These are phyloP conservation scores for Dinomys branickii DNA, from an alignment of 2,113 vertebrate species.

Conservation along the genomic window DNA sequence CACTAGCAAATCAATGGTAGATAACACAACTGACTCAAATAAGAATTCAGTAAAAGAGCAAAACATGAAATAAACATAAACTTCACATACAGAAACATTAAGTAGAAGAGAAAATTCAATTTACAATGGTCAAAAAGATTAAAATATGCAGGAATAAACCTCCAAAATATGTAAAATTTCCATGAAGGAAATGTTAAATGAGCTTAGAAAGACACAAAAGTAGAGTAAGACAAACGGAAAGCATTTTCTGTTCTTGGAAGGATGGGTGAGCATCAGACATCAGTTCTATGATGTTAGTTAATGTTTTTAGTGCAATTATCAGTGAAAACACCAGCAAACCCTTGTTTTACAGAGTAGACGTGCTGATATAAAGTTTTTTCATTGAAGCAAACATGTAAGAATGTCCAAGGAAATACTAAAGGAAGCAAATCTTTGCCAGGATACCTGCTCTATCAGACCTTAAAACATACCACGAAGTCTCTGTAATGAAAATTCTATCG, in stretches of 20 bases:
- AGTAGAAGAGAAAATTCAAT: neutral
- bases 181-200: conserved; percentile 2
- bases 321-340: neutral
- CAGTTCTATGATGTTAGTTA: neutral
- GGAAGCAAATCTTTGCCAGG: neutral
- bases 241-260: neutral
- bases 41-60: neutral
- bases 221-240: conserved; percentile 23
- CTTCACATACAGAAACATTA: neutral
- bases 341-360: neutral
- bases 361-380: neutral
- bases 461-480: neutral
- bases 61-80: neutral
- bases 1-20: neutral
- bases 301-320: neutral
- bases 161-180: conserved; percentile 14
- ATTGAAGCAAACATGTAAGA: neutral
- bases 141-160: neutral
- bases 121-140: neutral
- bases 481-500: neutral
- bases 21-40: neutral
- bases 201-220: neutral
- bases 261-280: neutral
- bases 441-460: neutral
- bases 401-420: neutral